Conservation (phyloP, 2,113 vertebrate genomes). For the Urocynchramus pylzowi region DNA sequence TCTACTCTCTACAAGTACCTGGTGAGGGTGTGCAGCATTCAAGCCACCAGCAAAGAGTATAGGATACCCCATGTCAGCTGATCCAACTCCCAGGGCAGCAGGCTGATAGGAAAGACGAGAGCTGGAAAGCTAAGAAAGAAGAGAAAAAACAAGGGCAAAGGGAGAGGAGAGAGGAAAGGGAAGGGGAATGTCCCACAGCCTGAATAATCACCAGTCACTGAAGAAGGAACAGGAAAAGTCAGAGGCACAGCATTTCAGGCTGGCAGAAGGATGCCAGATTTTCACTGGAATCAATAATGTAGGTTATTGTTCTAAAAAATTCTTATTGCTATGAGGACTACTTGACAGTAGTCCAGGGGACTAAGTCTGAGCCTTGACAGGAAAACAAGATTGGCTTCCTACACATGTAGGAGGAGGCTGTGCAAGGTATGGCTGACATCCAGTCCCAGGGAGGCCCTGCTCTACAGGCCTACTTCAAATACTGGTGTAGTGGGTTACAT, state of each 20-base stretch:
- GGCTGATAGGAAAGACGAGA: slow-evolving; percentile 93
- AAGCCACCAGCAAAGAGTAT: slow-evolving; percentile 80
- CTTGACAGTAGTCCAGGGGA: background rate
- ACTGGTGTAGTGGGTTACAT: background rate
- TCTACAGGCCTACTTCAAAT: background rate
- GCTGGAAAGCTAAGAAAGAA: slow-evolving; percentile 83
- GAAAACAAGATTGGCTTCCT: background rate
- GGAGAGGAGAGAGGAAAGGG: slow-evolving; percentile 31
- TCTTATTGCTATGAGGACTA: background rate
- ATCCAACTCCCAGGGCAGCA: slow-evolving; percentile 79
- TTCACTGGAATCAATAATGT: background rate
- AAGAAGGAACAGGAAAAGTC: background rate
- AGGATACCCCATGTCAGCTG: slow-evolving; percentile 84
- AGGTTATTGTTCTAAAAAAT: background rate
- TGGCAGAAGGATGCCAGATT: background rate
- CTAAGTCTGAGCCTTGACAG: background rate
- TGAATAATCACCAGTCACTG: slow-evolving; percentile 1
- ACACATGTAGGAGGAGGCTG: background rate
- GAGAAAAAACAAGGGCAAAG: slow-evolving; percentile 69
- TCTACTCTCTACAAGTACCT: slow-evolving; percentile 78
- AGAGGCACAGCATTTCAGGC: background rate
- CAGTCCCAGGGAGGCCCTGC: background rate
- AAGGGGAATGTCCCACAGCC: slow-evolving; percentile 11
- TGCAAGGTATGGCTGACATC: background rate
- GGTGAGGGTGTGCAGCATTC: slow-evolving; percentile 82